Evolutionary conservation across 1,140 invertebrate genomes (phyloP).

Genomic region (Hylyphantes graminicola): DNA sequence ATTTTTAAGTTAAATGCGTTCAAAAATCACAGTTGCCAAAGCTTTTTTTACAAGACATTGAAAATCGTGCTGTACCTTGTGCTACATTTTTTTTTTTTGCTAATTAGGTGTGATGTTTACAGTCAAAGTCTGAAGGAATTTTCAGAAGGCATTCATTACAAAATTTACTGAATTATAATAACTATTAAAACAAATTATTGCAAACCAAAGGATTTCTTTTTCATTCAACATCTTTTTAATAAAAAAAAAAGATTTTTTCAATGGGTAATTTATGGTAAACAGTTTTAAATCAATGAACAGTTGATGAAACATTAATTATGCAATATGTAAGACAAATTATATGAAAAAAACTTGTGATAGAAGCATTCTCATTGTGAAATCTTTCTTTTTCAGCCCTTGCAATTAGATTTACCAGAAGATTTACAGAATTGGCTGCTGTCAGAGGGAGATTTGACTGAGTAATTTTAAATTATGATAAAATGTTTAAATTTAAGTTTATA

Average conservation of each 20-base stretch:
- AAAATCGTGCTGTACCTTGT: too few relatives aligned
- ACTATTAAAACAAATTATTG: not conserved
- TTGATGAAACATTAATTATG: too few relatives aligned
- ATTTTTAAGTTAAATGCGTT: too few relatives aligned
- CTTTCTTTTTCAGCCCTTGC: constrained; percentile 1
- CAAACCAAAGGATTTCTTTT: not conserved
- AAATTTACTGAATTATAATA: too few relatives aligned
- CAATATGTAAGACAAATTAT: not conserved
- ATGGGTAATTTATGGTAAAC: not conserved
- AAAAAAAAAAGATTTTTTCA: not conserved
- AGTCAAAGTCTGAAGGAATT: too few relatives aligned
- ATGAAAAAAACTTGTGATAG: too few relatives aligned
- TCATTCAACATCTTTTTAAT: not conserved
- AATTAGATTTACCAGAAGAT: constrained; percentile 20
- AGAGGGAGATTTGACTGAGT: not conserved
- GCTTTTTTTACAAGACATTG: too few relatives aligned
- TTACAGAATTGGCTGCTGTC: constrained; percentile 25
- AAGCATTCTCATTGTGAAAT: too few relatives aligned
- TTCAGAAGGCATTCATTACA: too few relatives aligned
- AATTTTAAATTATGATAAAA: not conserved
- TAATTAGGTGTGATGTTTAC: too few relatives aligned
- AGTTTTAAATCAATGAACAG: not conserved
- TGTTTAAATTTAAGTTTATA: not conserved
- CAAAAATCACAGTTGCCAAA: too few relatives aligned
- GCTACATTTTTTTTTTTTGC: too few relatives aligned